Conservation (phyloP, 2,888 invertebrate species). For the Clepsis dumicolana region DNA sequence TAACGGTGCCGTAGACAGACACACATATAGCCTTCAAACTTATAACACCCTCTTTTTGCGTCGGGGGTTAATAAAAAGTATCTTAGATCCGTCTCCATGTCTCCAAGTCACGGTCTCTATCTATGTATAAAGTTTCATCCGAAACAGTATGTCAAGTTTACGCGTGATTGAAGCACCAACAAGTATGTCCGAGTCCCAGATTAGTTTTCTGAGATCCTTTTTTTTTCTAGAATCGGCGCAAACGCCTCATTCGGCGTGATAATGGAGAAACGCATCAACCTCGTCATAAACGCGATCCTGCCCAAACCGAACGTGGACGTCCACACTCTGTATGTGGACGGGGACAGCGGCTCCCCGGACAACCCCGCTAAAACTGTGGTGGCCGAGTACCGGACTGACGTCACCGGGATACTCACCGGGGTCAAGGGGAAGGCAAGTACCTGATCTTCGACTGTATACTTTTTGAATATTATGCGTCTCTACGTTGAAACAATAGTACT, state of each 20-base stretch:
- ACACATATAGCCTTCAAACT: too few relatives aligned
- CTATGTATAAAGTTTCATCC: too few relatives aligned
- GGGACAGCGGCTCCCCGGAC: slow-evolving; percentile 69
- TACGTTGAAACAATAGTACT: too few relatives aligned
- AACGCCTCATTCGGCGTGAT: slow-evolving; percentile 86
- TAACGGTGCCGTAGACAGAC: too few relatives aligned
- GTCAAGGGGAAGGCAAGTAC: slow-evolving; percentile 85
- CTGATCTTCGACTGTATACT: not conserved
- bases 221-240: slow-evolving; percentile 76
- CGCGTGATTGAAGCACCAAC: too few relatives aligned
- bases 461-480: too few relatives aligned
- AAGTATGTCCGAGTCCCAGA: too few relatives aligned
- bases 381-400: slow-evolving; percentile 84
- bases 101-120: too few relatives aligned
- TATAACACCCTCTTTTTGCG: too few relatives aligned
- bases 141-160: too few relatives aligned
- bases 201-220: not conserved
- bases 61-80: too few relatives aligned
- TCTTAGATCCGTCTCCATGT: too few relatives aligned
- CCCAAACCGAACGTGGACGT: slow-evolving; percentile 89
- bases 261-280: slow-evolving; percentile 79
- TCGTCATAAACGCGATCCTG: slow-evolving; percentile 84
- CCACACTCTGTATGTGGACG: slow-evolving; percentile 85
- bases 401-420: slow-evolving; percentile 83
- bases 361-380: slow-evolving; percentile 68